Conservation (phyloP, 2,797 vertebrate species). For the Pristis pectinata region DNA sequence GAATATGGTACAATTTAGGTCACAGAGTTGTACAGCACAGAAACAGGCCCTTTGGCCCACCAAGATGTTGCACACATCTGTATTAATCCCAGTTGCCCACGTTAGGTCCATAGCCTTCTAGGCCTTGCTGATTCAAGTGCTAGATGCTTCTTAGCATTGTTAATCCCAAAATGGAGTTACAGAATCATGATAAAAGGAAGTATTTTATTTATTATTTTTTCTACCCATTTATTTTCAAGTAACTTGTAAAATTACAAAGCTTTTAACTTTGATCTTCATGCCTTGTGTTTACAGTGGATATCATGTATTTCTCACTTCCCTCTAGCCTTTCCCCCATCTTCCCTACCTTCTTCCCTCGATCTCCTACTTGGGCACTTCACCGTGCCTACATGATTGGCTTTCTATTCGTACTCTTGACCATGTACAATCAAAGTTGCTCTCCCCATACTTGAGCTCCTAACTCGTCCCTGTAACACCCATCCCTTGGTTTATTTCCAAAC, state of each 20-base stretch:
- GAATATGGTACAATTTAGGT: background rate
- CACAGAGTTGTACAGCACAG: no score
- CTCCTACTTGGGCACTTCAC: background rate
- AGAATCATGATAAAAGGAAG: background rate
- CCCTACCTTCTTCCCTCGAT: background rate
- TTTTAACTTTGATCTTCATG: background rate
- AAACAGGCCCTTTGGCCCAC: no score
- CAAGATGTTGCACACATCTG: no score
- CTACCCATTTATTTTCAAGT: background rate
- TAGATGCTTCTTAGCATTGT: background rate
- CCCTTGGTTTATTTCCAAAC: background rate
- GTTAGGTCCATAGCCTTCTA: no score
- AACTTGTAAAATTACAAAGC: background rate
- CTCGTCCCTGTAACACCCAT: background rate
- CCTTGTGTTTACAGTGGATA: background rate
- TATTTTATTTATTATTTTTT: background rate
- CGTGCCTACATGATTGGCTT: background rate
- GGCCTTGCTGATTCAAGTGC: no score
- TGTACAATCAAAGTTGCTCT: background rate
- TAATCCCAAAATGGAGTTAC: background rate
- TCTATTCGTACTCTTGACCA: background rate
- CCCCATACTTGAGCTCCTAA: background rate
- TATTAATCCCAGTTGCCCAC: no score
- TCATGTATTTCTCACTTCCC: background rate
- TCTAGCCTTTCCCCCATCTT: background rate